phyloP scores from a whole-genome alignment of 2,797 vertebrate genomes.

The Sparidentex hasta region DNA sequence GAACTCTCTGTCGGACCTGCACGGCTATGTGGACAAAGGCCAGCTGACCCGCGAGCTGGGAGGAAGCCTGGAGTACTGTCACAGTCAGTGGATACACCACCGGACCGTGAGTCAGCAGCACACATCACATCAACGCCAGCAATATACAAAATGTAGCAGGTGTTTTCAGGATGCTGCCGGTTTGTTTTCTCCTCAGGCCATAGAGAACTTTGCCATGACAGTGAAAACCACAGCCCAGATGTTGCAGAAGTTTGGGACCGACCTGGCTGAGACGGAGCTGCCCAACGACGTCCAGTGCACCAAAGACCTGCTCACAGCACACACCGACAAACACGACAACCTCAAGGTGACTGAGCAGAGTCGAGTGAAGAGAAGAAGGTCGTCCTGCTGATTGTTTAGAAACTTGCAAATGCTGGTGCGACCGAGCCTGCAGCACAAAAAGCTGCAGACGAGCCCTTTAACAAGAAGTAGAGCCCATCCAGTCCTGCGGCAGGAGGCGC shows the following conservation, averaged over 20 bases:
- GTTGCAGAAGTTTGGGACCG: constrained; percentile 92
- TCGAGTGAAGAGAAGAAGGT: background rate
- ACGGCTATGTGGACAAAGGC: constrained; percentile 92
- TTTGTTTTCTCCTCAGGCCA: constrained; percentile 85
- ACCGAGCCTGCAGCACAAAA: background rate
- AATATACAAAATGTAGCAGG: no score
- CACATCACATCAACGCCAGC: background rate
- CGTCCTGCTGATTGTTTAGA: no score
- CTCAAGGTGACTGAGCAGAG: constrained; percentile 86
- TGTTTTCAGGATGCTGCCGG: background rate
- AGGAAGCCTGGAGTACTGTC: constrained; percentile 92
- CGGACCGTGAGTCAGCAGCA: constrained; percentile 89
- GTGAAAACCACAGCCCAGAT: constrained; percentile 95
- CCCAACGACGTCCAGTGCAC: constrained; percentile 92
- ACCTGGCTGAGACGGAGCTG: constrained; percentile 91
- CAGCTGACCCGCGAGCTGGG: constrained; percentile 93
- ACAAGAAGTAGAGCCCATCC: background rate
- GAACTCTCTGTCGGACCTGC: constrained; percentile 93
- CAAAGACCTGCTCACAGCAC: constrained; percentile 90
- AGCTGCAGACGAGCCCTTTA: background rate
- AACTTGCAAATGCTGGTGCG: no score
- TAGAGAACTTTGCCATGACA: constrained; percentile 96
- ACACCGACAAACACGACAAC: constrained; percentile 88
- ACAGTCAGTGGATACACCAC: constrained; percentile 95
- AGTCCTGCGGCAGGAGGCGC: background rate